Base-by-base conservation (phyloP, 30 jellyfish, hydroid and myxozoan genomes). In the Haliclystus octoradiatus region DNA sequence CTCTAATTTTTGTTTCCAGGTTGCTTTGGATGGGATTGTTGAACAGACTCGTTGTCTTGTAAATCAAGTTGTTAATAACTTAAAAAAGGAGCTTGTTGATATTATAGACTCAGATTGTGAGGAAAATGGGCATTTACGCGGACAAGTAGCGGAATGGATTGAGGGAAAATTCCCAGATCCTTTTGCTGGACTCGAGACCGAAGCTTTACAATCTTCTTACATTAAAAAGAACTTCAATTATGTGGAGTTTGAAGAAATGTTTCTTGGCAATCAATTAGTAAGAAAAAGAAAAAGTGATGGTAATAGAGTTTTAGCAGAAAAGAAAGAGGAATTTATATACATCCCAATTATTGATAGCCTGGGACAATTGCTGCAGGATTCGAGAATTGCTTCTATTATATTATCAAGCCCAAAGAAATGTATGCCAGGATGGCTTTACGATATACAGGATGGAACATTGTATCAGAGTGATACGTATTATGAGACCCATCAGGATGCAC, bases 141-240 rank as follows among this genome's bases (percentile, higher is more conserved):
- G n/a, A n/a, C n/a, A n/a, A n/a, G n/a, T n/a, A n/a, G n/a, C n/a
- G n/a, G n/a, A n/a, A n/a, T n/a, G n/a, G n/a, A n/a, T n/a, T n/a
- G n/a, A n/a, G n/a, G n/a, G n/a, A n/a, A n/a, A n/a, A n/a, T n/a
- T n/a, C n/a, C 31, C 27, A 33, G 52, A 26, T 30, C 60, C 74
- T 47, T 49, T 70, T 70, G 71, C 49, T 27, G 80, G 80, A 0
- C 33, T 47, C 33, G 71, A 49, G 31, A 70, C 80, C 32, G 33
- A 31, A 35, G 26, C 32, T 25, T 50, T 70, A 32, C 80, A 70
- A 26, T 24, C 49, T 28, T 33, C 65, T 32, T 49, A 70, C 74
- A 50, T 70, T 26, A 70, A 49, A 53, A 27, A 49, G 49, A 70
- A 70, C 47, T 70, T 70, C 50, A 50, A 70, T n/a, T 50, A 15